Evolutionary conservation across 2,113 vertebrate species (phyloP), one percentile per base, ranked within the genome.

Genomic region (Boleophthalmus pectinirostris): DNA sequence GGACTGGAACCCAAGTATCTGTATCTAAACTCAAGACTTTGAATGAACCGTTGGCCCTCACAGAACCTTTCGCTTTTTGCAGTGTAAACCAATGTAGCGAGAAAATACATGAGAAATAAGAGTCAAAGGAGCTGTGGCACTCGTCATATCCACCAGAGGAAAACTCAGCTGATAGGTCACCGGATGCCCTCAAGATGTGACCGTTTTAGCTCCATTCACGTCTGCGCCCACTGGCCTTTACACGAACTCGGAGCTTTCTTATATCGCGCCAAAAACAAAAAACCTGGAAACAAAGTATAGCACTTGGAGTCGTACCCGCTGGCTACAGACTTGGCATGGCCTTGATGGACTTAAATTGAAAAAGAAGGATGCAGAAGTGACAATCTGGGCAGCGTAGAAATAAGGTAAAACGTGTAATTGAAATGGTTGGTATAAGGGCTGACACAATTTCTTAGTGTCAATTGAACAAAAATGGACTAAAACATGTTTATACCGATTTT

Each of bases 121-220:
- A 79, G n/a, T 29, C 61, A 64, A 69, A 78, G 90, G 84, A 79
- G 66, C 20, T 14, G 23, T 56, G 24, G 57, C 67, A 89, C 91
- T 91, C 93, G 91, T 96, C 92, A 92, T 75, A 85, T 88, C 89
- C 87, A 83, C 86, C 90, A 78, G 85, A 35, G 88, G 88, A 91
- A 94, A 94, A 96, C 87, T 78, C 92, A 91, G 92, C 88, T 94
- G 96, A 97, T 95, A 94, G 93, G 92, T 92, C 93, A 92, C 93
- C 92, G 94, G 91, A 94, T 95, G 94, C 95, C 95, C 96, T 53
- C 79, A 88, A 96, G 96, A 95, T 90, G 94, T 94, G 95, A 89
- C 90, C 77, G 82, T 96, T 94, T 90, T 93, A 93, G 92, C 88
- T 91, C 93, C 94, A 94, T 94, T 96, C 95, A 95, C 93, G 95